A percentile compares a stretch with the other conserved stretches of the same genome.
These are phyloP conservation scores for Muntiacus reevesi DNA, from an alignment of 2,113 vertebrate species.

Conservation along the genomic window DNA sequence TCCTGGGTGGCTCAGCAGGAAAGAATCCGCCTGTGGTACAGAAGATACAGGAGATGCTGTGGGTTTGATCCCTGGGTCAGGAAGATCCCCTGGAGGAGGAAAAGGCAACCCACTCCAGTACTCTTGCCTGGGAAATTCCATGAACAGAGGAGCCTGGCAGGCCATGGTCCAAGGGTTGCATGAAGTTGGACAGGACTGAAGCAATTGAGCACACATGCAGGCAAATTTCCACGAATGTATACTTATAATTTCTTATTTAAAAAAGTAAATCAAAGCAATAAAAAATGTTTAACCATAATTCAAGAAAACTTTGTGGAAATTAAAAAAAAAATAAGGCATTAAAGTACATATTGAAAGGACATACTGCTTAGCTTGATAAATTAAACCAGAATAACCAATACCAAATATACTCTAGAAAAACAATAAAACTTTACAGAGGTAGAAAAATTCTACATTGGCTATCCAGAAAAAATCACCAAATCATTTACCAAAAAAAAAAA, in stretches of 20 bases:
- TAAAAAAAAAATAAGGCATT: background rate
- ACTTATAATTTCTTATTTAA: background rate
- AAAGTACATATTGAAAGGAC: background rate
- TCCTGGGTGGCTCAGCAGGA: background rate
- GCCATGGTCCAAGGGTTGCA: background rate
- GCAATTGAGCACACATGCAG: background rate
- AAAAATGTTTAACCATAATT: background rate
- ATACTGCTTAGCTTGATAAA: background rate
- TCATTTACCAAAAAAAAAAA: background rate
- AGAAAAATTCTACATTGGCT: background rate
- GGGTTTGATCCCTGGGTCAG: background rate
- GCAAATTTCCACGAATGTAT: background rate
- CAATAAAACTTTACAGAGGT: background rate
- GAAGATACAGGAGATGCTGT: background rate
- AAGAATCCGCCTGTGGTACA: background rate
- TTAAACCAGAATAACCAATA: background rate
- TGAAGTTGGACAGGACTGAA: background rate
- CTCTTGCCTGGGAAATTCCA: background rate
- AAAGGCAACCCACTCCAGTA: background rate
- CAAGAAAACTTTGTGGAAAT: conserved; percentile 14
- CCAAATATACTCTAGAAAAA: background rate
- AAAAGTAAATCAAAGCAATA: background rate
- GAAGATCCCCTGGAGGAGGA: background rate
- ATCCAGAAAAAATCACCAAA: background rate
- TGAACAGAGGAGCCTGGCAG: background rate